Evolutionary conservation across 2,888 invertebrate species (phyloP).

Genomic region (Microctonus aethiopoides): DNA sequence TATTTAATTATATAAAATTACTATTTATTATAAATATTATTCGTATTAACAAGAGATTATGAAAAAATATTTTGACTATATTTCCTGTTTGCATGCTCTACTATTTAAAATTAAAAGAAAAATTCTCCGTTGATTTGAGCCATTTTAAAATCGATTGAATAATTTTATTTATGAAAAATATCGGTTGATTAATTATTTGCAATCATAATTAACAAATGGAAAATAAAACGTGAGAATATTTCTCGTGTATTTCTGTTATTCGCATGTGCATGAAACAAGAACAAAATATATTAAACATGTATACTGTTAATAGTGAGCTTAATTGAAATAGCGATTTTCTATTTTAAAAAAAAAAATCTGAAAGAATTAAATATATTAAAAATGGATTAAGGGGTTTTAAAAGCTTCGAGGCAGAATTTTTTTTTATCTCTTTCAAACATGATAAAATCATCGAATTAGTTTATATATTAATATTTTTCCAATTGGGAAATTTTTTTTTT

Average conservation of each 20-base stretch:
- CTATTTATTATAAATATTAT: background rate
- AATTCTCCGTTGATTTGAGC: slow-evolving; percentile 18
- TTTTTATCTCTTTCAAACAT: background rate
- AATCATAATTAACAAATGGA: too few relatives aligned
- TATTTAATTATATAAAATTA: background rate
- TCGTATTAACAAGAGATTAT: background rate
- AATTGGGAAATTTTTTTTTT: background rate
- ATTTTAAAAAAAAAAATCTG: background rate
- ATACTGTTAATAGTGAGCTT: slow-evolving; percentile 68
- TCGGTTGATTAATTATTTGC: too few relatives aligned
- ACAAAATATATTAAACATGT: slow-evolving; percentile 55
- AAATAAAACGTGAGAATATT: slow-evolving; percentile 50
- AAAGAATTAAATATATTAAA: background rate
- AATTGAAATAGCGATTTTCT: slow-evolving; percentile 56
- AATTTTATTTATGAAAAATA: too few relatives aligned
- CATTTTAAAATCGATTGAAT: too few relatives aligned
- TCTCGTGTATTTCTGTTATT: slow-evolving; percentile 45
- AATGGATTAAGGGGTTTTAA: slow-evolving; percentile 16
- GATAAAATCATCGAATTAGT: background rate
- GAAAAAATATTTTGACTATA: background rate
- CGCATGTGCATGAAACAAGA: slow-evolving; percentile 54
- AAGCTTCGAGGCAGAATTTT: slow-evolving; percentile 22
- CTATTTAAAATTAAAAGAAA: slow-evolving; percentile 10
- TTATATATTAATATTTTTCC: too few relatives aligned
- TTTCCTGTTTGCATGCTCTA: slow-evolving; percentile 27